phyloP scores from a whole-genome alignment of 2,888 invertebrate species.

The Caenorhabditis panamensis region DNA sequence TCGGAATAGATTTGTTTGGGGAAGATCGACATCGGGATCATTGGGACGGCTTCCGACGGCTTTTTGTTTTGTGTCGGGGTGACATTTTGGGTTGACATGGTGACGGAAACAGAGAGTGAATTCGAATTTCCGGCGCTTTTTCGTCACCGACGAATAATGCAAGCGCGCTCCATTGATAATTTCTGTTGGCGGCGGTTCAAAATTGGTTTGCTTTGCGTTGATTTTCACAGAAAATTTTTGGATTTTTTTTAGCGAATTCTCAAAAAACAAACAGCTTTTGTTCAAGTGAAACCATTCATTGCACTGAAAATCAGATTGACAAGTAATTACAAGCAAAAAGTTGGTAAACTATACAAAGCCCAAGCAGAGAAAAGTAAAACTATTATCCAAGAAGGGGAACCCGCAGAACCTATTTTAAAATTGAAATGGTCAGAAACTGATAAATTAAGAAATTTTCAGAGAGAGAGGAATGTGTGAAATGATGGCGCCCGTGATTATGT shows the following conservation, averaged over 20 bases:
- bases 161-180: constrained; percentile 35
- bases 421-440: constrained; percentile 20
- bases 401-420: constrained; percentile 27
- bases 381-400: constrained; percentile 32
- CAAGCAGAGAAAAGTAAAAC: constrained; percentile 26
- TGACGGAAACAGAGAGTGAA: constrained; percentile 4
- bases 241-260: background rate
- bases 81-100: constrained; percentile 1
- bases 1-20: constrained; percentile 22
- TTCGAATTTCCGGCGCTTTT: constrained; percentile 20
- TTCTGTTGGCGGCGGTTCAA: background rate
- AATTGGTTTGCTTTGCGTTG: background rate
- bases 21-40: constrained; percentile 5
- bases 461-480: constrained; percentile 3
- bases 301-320: background rate
- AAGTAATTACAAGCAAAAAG: background rate
- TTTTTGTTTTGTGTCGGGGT: background rate
- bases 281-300: background rate
- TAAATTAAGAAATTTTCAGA: background rate
- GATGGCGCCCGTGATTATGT: constrained; percentile 3
- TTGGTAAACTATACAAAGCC: background rate
- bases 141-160: background rate
- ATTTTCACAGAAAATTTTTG: background rate
- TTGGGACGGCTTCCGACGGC: background rate
- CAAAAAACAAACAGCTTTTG: background rate